Evolutionary conservation across 1,140 invertebrate species (phyloP), one percentile per base, ranked within the genome.

Genomic region (Drosophila dunni): DNA sequence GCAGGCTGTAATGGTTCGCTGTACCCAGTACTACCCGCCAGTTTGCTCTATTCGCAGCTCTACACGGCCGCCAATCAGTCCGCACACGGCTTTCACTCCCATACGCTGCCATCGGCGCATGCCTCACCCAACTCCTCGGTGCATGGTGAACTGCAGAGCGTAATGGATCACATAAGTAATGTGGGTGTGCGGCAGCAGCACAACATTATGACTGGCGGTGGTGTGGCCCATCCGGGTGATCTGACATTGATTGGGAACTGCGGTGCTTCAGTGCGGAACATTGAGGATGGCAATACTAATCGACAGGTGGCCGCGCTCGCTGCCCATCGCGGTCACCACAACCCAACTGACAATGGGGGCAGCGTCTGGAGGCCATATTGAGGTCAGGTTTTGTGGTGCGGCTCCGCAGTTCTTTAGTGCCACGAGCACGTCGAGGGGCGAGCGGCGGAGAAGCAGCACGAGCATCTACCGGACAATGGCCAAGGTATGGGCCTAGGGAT

Each of bases 21-120:
- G 0, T 96, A 96, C 82, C 95, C 95, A 0, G 95, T 97, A 1
- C 92, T 97, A 44, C 96, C 96, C 0, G 95, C 95, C 9, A 96
- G 96, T 82, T 93, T 97, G 60, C 93, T 97, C 6, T 97, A 97
- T 92, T 96, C 96, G 11, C 96, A 97, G 84, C 92, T 97, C 13
- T 97, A 97, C 66, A 95, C 95, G 1, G 95, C 95, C 13, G 95
- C 95, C 34, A 96, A 96, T 83, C 96, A 97, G 83, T 95, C 95
- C 62, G 95, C 95, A 50, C 96, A 96, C 73, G 95, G 96, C 77
- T 96, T 95, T 75, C 95, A 95, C 79, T 94, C 94, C 24, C 95
- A 95, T 82, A 94, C 94, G n/a, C 94, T 95, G 78, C 93, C 94
- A 29, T 29, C 24, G 17, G 93, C 94, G 66, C 94, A 94, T 63